These are phyloP conservation scores for Zophobas atratus DNA, from an alignment of 1,140 invertebrate species.

Conservation along the genomic window DNA sequence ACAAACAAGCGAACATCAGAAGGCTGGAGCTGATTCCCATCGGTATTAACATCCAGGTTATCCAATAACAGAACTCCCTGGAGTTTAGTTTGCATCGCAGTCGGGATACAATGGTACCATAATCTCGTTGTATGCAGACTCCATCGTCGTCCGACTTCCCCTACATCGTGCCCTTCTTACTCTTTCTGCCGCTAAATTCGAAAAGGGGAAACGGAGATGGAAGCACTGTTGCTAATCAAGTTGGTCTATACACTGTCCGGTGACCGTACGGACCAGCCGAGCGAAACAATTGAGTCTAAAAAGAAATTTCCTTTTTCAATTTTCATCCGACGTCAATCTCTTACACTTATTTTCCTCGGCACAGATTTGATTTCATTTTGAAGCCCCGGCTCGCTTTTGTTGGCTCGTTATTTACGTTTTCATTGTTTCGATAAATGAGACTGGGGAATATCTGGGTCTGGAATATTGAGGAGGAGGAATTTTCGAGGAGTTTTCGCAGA, in stretches of 20 bases:
- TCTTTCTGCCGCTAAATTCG: background rate
- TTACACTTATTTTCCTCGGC: conserved; percentile 67
- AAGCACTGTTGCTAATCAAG: conserved; percentile 37
- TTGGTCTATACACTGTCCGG: conserved; percentile 44
- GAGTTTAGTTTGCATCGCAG: conserved; percentile 58
- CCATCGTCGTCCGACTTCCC: conserved; percentile 20
- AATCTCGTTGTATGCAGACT: conserved; percentile 57
- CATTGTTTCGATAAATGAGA: conserved; percentile 63
- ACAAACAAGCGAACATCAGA: conserved; percentile 40
- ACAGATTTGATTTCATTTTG: conserved; percentile 66
- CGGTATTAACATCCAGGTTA: conserved; percentile 56
- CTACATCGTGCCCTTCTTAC: background rate
- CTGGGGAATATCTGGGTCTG: conserved; percentile 56
- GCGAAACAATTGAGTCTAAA: conserved; percentile 66
- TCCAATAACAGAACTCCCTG: conserved; percentile 57
- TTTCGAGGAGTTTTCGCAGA: background rate
- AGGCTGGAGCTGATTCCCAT: conserved; percentile 34
- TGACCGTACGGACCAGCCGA: conserved; percentile 60
- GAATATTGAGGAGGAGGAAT: background rate
- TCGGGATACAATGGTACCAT: conserved; percentile 55
- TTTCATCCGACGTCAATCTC: conserved; percentile 66
- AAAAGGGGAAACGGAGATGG: conserved; percentile 15
- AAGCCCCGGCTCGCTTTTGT: conserved; percentile 54
- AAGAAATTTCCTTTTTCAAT: conserved; percentile 69
- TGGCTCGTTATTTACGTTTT: conserved; percentile 63